These are phyloP conservation scores for Stramonita haemastoma DNA, from an alignment of 2,888 invertebrate species.

Conservation along the genomic window DNA sequence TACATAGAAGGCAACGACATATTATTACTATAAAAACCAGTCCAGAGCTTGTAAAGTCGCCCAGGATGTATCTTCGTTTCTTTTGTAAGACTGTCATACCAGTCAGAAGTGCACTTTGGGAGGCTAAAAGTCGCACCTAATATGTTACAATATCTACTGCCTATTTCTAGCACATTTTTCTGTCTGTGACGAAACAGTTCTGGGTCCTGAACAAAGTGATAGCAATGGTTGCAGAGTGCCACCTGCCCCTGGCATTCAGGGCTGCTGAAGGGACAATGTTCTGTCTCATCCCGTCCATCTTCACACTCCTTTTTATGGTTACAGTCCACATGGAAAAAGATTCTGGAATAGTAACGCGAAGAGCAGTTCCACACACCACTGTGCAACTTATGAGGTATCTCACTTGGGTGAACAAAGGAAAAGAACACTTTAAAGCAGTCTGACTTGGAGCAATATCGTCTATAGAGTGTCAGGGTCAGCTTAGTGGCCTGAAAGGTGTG, in stretches of 20 bases:
- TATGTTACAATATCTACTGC: background rate
- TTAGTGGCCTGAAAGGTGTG: background rate
- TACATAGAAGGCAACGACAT: background rate
- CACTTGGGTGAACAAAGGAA: background rate
- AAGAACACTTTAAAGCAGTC: background rate
- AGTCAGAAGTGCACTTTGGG: background rate
- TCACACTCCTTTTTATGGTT: background rate
- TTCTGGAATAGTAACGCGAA: background rate
- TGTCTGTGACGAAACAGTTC: background rate
- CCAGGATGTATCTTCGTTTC: background rate
- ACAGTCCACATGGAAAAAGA: background rate
- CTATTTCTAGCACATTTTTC: background rate
- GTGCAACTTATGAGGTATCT: background rate
- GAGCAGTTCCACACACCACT: conserved; percentile 33
- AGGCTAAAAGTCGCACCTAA: background rate
- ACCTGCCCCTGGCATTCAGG: background rate
- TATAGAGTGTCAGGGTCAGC: background rate
- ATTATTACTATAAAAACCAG: background rate
- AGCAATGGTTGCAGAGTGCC: background rate
- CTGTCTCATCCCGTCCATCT: conserved; percentile 25
- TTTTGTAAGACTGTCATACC: background rate
- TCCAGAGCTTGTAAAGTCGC: background rate
- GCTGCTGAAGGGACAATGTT: conserved; percentile 4
- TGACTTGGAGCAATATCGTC: background rate
- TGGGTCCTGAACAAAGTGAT: background rate